Evolutionary conservation across 2,888 invertebrate genomes (phyloP), one percentile per base, ranked within the genome.

Genomic region (Uropetala carovei): DNA sequence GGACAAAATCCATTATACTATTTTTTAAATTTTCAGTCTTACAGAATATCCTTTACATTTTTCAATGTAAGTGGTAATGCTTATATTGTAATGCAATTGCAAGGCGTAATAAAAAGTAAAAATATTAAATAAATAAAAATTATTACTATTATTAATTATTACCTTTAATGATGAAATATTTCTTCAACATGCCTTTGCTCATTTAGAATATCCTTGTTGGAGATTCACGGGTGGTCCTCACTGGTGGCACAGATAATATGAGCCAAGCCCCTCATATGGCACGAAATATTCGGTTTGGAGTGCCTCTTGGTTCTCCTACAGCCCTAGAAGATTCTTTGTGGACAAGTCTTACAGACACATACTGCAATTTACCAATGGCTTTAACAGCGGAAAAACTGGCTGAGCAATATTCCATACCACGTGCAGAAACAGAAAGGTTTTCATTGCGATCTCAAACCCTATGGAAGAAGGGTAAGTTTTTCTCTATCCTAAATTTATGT

Each of bases 211-310:
- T 99, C 93, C 94, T 97, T 92, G 95, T 97, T 14, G 99, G 99
- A 59, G 97, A 97, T 93, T 97, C 98, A 3, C 97, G 98, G 94
- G 97, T 99, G 92, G 98, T 98, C 0, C 95, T 99, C 64, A 97
- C 99, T 56, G 99, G 99, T 86, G 99, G 99, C 0, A 97, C 97
- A 5, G 99, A 99, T 94, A 99, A 98, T 95, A 99, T 99, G 99
- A 98, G 98, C 3, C 98, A 98, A 95, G 96, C 97, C 0, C 99
- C 99, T 0, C 99, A 97, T 95, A 96, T 97, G 0, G 97, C 98
- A 0, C 96, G 99, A 91, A 97, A 97, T 94, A 96, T 98, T 8
- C 96, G 99, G 56, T 99, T 98, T 95, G 99, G 99, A 3, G 97
- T 98, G 14, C 96, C 96, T 0, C 95, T 99, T 2, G 99, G 99